Evolutionary conservation across 1,140 invertebrate species (phyloP).

Genomic region (Dinoponera quadriceps): DNA sequence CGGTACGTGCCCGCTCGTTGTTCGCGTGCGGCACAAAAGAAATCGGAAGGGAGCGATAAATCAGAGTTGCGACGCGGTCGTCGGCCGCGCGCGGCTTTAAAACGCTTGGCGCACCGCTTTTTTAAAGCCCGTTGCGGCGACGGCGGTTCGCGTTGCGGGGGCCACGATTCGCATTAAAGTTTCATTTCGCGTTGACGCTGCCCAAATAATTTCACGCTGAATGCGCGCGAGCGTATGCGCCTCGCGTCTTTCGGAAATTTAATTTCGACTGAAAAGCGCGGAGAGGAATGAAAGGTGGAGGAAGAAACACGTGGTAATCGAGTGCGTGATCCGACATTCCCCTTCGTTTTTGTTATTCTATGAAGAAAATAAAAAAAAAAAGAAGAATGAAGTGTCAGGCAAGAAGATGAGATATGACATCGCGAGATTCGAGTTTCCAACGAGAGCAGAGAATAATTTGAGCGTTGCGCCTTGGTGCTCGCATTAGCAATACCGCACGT

Average conservation of each 20-base stretch:
- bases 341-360: background rate
- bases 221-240: constrained; percentile 31
- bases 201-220: constrained; percentile 70
- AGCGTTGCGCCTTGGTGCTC: background rate
- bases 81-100: constrained; percentile 33
- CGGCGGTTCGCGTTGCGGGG: background rate
- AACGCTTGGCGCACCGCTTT: constrained; percentile 37
- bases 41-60: constrained; percentile 36
- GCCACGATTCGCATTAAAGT: constrained; percentile 60
- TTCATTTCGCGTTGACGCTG: constrained; percentile 67
- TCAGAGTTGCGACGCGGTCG: constrained; percentile 14
- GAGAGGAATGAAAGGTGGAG: too few relatives aligned
- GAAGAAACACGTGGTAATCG: constrained; percentile 18
- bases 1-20: constrained; percentile 46
- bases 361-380: too few relatives aligned
- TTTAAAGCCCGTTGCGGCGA: constrained; percentile 26
- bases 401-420: background rate
- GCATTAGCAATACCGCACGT: background rate
- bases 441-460: background rate
- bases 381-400: background rate
- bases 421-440: background rate
- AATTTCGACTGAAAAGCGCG: constrained; percentile 38
- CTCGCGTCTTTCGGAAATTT: constrained; percentile 44
- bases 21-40: constrained; percentile 43
- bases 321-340: background rate